Evolutionary conservation across 2,888 invertebrate species (phyloP).

Genomic region (Netelia virgata): DNA sequence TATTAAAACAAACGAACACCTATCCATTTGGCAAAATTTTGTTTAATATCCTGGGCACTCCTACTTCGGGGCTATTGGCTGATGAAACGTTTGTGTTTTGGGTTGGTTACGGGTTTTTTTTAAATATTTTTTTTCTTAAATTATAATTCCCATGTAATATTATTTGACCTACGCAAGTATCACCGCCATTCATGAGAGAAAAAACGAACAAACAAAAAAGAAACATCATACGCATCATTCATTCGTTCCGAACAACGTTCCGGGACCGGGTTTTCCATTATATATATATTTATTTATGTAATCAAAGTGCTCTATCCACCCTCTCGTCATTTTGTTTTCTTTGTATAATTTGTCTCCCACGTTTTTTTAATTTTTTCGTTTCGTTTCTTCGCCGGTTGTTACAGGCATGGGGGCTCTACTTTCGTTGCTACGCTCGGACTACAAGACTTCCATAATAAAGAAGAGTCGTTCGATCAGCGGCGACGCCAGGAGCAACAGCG

Average conservation of each 20-base stretch:
- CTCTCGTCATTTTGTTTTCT: slow-evolving; percentile 15
- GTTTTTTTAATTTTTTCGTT: slow-evolving; percentile 66
- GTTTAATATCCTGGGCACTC: slow-evolving; percentile 77
- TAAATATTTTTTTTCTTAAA: slow-evolving; percentile 2
- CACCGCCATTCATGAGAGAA: slow-evolving; percentile 23
- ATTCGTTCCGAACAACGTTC: slow-evolving; percentile 32
- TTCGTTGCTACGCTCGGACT: slow-evolving; percentile 81
- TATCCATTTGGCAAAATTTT: slow-evolving; percentile 76
- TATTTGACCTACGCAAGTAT: slow-evolving; percentile 50
- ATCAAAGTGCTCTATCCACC: neutral
- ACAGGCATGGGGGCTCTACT: slow-evolving; percentile 83
- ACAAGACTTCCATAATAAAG: slow-evolving; percentile 73
- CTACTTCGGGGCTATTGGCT: slow-evolving; percentile 81
- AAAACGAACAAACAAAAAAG: slow-evolving; percentile 8
- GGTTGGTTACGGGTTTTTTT: slow-evolving; percentile 83
- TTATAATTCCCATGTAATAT: slow-evolving; percentile 68
- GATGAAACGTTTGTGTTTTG: slow-evolving; percentile 82
- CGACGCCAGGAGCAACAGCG: slow-evolving; percentile 70
- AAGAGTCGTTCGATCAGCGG: slow-evolving; percentile 71
- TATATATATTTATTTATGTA: slow-evolving; percentile 16
- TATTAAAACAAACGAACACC: slow-evolving; percentile 69
- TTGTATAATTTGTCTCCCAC: slow-evolving; percentile 55
- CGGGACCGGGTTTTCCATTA: slow-evolving; percentile 18
- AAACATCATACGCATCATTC: slow-evolving; percentile 16
- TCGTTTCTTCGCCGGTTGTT: slow-evolving; percentile 79